Conservation (phyloP, 1,140 invertebrate genomes). For the Anoplophora glabripennis region DNA sequence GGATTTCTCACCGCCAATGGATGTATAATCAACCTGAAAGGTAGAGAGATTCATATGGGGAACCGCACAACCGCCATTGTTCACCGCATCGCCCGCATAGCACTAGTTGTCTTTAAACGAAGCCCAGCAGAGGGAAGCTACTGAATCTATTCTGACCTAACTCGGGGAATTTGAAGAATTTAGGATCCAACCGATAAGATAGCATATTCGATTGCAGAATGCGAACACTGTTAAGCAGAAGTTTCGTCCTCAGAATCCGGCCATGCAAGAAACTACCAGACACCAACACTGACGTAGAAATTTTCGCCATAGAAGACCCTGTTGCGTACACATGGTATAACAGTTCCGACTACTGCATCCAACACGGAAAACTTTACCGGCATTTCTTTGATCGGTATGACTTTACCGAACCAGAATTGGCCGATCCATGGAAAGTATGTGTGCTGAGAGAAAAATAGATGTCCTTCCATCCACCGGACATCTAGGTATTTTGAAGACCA, state of each 20-base stretch:
- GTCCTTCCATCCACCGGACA: conserved; percentile 15
- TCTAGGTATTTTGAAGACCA: conserved; percentile 25
- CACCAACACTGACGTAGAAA: conserved; percentile 43
- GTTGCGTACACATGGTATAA: conserved; percentile 11
- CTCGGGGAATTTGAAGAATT: no score
- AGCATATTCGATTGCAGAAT: no score
- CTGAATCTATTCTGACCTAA: no score
- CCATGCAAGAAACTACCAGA: conserved; percentile 37
- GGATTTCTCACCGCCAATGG: no score
- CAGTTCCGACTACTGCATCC: conserved; percentile 13
- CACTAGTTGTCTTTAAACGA: no score
- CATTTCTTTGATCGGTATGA: no score
- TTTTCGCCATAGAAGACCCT: conserved; percentile 33
- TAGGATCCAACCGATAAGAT: no score
- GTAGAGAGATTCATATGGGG: no score
- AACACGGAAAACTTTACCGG: conserved; percentile 16
- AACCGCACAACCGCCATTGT: no score
- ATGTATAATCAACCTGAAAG: no score
- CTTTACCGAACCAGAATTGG: not conserved
- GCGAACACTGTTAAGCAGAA: conserved; percentile 22
- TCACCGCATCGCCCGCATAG: no score
- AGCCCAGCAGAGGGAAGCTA: no score
- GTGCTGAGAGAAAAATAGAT: conserved; percentile 18
- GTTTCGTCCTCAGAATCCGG: conserved; percentile 2
- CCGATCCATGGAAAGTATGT: conserved; percentile 24